Base-by-base conservation (phyloP, 37 sponge, comb jelly and placozoan genomes). In the Beroe forskalii region DNA sequence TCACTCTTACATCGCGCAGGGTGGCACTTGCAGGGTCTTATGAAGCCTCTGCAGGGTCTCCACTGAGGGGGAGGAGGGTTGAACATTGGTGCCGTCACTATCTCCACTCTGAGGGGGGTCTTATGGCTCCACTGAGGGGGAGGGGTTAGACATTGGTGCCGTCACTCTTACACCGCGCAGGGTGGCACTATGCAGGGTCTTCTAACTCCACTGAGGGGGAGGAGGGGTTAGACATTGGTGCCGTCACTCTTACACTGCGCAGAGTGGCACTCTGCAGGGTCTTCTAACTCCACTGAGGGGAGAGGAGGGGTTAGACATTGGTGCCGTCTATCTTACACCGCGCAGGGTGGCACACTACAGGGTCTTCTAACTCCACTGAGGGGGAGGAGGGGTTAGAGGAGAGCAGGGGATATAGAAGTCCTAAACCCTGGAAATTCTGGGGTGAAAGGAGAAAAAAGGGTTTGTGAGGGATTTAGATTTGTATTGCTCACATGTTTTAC, bases 231-330 rank as follows among this genome's bases (percentile, higher is more conserved):
- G n/a, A n/a, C n/a, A n/a, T n/a, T n/a, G 28, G 55, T 44, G 43
- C 86, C 86, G 55, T 80, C 86, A 20, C 55, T 80, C 55, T 25
- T 12, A 80, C 86, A 80, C 86, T 30, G 24, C 44, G 40, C 44
- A 25, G 20, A 3, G 86, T 80, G 42, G 42, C 86, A 80, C 27
- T 80, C 55, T 23, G 28, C 86, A 23, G 86, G 28, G 2, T 38
- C n/a, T 3, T 80, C 86, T 14, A 80, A 43, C 55, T 22, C 30
- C 8, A 33, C 86, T 80, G 31, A 6, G 12, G 55, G 12, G 55
- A 12, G 55, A 12, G 55, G 55, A 48, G 55, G 55, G n/a, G n/a
- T n/a, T n/a, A n/a, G n/a, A n/a, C n/a, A n/a, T n/a, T n/a, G 28
- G 55, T 44, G 43, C 86, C 86, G 55, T 80, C 86, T 1, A 24